Percentiles rank a stretch among this genome's conserved stretches.
These are phyloP conservation scores for Chlorops oryzae DNA, from an alignment of 1,140 invertebrate genomes.

Conservation along the genomic window DNA sequence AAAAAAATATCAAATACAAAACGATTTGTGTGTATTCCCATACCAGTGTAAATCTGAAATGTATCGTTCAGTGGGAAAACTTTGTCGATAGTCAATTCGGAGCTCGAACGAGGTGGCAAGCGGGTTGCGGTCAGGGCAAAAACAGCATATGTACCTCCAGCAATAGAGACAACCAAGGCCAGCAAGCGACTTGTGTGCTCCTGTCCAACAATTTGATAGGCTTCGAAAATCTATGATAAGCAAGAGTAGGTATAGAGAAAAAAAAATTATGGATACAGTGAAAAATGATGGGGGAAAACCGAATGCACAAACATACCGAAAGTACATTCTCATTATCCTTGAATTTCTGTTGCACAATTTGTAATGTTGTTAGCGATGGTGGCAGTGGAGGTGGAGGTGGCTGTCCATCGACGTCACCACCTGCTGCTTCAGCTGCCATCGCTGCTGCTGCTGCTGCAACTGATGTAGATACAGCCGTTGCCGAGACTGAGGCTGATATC, in stretches of 20 bases:
- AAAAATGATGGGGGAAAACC: no score
- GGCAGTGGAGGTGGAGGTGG: no score
- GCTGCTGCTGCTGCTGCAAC: no score
- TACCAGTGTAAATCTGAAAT: conserved; percentile 62
- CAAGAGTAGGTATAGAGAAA: not conserved
- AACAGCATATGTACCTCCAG: conserved; percentile 54
- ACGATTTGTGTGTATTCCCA: not conserved
- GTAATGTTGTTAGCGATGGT: no score
- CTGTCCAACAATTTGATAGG: conserved; percentile 42
- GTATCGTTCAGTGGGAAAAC: conserved; percentile 62
- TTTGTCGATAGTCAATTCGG: conserved; percentile 60
- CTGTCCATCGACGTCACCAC: no score
- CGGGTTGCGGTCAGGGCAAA: conserved; percentile 58
- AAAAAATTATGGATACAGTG: no score
- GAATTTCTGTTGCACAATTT: conserved; percentile 37
- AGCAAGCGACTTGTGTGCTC: conserved; percentile 51
- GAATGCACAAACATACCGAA: conserved; percentile 30
- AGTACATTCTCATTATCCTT: conserved; percentile 38
- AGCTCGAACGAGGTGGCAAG: conserved; percentile 53
- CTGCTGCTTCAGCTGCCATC: no score
- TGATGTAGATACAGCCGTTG: no score
- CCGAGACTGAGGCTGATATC: no score
- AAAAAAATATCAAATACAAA: no score
- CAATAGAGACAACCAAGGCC: conserved; percentile 60
- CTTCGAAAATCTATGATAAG: conserved; percentile 38